These are phyloP conservation scores for Cheilosia urbana DNA, from an alignment of 2,888 invertebrate species.

Conservation along the genomic window DNA sequence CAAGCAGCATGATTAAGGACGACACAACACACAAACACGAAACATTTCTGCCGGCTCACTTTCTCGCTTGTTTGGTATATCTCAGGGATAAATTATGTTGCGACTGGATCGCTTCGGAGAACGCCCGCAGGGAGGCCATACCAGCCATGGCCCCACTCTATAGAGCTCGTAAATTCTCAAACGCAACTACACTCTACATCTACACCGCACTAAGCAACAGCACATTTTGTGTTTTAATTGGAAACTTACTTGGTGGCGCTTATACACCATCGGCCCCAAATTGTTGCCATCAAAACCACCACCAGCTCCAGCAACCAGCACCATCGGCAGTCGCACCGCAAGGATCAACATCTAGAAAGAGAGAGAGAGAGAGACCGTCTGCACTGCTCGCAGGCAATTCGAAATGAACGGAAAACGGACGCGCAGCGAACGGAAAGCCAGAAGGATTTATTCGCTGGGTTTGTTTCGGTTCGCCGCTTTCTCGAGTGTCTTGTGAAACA, in stretches of 20 bases:
- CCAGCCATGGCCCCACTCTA: not conserved
- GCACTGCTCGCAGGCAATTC: not conserved
- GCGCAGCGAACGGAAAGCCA: slow-evolving; percentile 20
- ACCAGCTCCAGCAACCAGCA: slow-evolving; percentile 16
- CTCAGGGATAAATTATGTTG: slow-evolving; percentile 42
- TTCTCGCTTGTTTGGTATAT: slow-evolving; percentile 49
- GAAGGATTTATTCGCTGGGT: slow-evolving; percentile 61
- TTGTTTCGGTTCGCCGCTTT: slow-evolving; percentile 65
- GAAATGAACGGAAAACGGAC: slow-evolving; percentile 18
- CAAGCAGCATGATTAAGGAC: slow-evolving; percentile 64
- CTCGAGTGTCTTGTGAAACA: slow-evolving; percentile 68
- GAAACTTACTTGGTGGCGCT: slow-evolving; percentile 57
- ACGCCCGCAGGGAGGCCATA: not conserved
- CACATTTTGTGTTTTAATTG: slow-evolving; percentile 70
- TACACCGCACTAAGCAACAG: slow-evolving; percentile 45
- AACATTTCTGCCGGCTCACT: slow-evolving; percentile 38
- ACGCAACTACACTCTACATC: slow-evolving; percentile 44
- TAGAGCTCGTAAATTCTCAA: slow-evolving; percentile 43
- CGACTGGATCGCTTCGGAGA: slow-evolving; percentile 10
- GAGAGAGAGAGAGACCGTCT: not conserved
- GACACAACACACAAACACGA: slow-evolving; percentile 22
- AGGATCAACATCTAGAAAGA: slow-evolving; percentile 36
- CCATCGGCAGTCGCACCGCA: slow-evolving; percentile 25
- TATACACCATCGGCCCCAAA: slow-evolving; percentile 39
- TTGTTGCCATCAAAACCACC: slow-evolving; percentile 52